These are phyloP conservation scores for Cavia porcellus DNA, from an alignment of 2,113 vertebrate genomes.

Conservation along the genomic window DNA sequence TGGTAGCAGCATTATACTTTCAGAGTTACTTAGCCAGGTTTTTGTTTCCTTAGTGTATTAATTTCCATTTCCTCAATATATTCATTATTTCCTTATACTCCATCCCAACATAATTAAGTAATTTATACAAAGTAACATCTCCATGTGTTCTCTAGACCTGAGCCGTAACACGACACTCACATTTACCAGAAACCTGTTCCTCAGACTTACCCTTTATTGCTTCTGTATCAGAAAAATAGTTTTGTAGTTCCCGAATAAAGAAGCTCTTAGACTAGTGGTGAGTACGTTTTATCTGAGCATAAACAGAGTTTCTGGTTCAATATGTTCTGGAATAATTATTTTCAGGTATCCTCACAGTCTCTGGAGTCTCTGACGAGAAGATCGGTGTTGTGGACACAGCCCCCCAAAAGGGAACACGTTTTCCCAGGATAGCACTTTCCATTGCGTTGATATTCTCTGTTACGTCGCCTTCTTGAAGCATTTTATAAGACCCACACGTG, in stretches of 20 bases:
- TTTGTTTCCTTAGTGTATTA: not conserved
- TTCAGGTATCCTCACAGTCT: not conserved
- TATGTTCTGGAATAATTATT: slow-evolving; percentile 11
- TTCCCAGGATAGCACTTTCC: not conserved
- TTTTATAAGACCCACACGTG: not conserved
- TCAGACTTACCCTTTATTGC: not conserved
- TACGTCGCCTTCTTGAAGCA: not conserved
- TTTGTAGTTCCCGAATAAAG: not conserved
- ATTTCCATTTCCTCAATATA: not conserved
- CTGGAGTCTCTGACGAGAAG: not conserved
- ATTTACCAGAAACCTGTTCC: not conserved
- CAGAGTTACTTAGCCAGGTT: too few relatives aligned
- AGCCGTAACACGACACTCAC: not conserved
- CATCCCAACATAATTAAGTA: not conserved
- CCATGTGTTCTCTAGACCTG: not conserved
- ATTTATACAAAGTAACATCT: not conserved
- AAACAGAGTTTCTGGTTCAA: not conserved
- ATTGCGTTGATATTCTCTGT: not conserved
- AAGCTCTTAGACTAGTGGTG: not conserved
- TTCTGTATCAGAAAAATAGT: not conserved
- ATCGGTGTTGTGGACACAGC: not conserved
- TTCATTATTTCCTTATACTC: not conserved
- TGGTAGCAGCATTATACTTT: not conserved
- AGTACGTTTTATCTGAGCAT: not conserved
- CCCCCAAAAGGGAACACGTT: not conserved